phyloP scores from a whole-genome alignment of 2,113 vertebrate genomes.

The Chauna torquata region DNA sequence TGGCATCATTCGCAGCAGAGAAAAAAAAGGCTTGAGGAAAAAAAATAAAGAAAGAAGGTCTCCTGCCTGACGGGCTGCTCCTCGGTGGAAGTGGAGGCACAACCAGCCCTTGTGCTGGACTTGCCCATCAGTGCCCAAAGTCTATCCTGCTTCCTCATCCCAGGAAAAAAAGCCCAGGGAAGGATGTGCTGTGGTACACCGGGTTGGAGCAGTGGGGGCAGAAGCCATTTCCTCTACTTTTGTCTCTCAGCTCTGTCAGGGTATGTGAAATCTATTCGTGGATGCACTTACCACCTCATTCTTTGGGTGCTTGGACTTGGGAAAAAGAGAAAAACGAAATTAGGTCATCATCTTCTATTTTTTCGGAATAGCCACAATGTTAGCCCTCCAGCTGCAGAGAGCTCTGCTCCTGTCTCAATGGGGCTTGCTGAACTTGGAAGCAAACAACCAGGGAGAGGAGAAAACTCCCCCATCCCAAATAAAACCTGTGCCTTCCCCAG shows the following conservation, averaged over 20 bases:
- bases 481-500: not conserved
- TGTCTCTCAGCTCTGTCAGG: not conserved
- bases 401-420: not conserved
- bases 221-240: not conserved
- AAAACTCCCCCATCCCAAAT: not conserved
- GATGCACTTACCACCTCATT: not conserved
- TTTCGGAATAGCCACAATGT: conserved; percentile 33
- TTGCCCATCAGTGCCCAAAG: not conserved
- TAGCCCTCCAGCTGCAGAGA: conserved; percentile 37
- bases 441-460: not conserved
- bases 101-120: not conserved
- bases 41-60: not conserved
- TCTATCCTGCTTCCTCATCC: not conserved
- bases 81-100: accelerated
- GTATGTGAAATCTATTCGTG: conserved; percentile 9
- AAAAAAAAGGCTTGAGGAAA: not conserved
- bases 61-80: not conserved
- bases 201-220: not conserved
- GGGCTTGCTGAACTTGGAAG: not conserved
- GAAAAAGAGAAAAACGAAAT: conserved; percentile 29
- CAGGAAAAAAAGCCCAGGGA: not conserved
- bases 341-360: conserved; percentile 54
- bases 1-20: not conserved
- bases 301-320: conserved; percentile 1
- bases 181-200: not conserved